A percentile compares a stretch with the other conserved stretches of the same genome.
Evolutionary conservation across 1,140 invertebrate species (phyloP).

Genomic region (Brachionus angularis): DNA sequence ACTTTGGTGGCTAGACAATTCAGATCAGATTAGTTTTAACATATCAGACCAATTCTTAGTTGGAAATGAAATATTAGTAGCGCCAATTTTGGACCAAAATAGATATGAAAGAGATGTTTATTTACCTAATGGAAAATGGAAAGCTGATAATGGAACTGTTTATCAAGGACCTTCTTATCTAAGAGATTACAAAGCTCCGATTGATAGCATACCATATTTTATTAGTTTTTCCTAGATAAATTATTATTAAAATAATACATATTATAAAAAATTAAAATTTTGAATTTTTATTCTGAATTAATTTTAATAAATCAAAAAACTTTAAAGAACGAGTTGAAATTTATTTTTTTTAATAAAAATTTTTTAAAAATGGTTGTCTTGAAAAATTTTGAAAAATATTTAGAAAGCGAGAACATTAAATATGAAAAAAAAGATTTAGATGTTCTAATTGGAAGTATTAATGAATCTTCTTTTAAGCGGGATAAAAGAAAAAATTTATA

Average conservation of each 20-base stretch:
- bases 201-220: slow-evolving; percentile 37
- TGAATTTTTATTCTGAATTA: too few relatives aligned
- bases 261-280: background rate
- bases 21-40: slow-evolving; percentile 46
- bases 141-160: slow-evolving; percentile 23
- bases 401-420: too few relatives aligned
- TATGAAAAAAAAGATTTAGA: too few relatives aligned
- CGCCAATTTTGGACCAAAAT: slow-evolving; percentile 58
- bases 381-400: too few relatives aligned
- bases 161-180: slow-evolving; percentile 16
- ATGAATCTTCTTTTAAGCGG: too few relatives aligned
- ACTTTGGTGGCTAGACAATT: slow-evolving; percentile 49
- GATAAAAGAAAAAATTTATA: too few relatives aligned
- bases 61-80: slow-evolving; percentile 48
- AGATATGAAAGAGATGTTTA: slow-evolving; percentile 70
- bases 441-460: too few relatives aligned
- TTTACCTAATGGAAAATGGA: slow-evolving; percentile 31
- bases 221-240: background rate
- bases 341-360: too few relatives aligned
- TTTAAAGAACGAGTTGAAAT: too few relatives aligned
- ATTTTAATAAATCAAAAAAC: too few relatives aligned
- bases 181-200: slow-evolving; percentile 16
- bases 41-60: slow-evolving; percentile 50
- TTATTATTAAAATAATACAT: background rate
- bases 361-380: too few relatives aligned